Evolutionary conservation across 2,888 invertebrate species (phyloP), one percentile per base, ranked within the genome.

Genomic region (Cheilosia impressa): DNA sequence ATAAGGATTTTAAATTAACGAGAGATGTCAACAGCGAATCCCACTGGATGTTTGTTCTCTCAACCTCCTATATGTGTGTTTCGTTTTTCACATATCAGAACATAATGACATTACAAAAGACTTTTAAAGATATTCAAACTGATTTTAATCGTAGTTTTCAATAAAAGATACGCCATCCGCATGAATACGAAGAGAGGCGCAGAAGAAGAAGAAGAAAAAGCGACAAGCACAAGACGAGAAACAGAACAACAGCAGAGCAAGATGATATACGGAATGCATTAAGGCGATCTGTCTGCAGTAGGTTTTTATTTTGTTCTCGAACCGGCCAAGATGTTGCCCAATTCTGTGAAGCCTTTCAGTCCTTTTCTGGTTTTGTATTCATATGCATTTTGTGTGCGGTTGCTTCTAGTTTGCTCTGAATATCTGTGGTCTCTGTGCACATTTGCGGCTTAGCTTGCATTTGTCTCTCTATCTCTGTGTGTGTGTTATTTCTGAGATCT

Each of bases 1-100:
- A 91, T 91, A 91, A 90, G 91, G 91, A 91, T 24, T 91, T 91
- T 91, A 91, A 91, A 91, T 91, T 91, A 91, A 91, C 91, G 91
- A 91, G 91, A 91, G 91, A 91, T 91, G 91, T 91, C 91, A 91
- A 91, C 90, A 90, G 90, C 90, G 91, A 90, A 91, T 78, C 79
- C 79, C 52, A 58, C 34, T 76, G 53, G 13, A 17, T 66, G 43
- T 15, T 22, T 76, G 57, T 45, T 58, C n/a, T 53, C 27, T 50
- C 55, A 17, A 45, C 68, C 34, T 72, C 24, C 17, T 52, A 22
- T 57, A 65, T 89, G 90, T 89, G 89, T 89, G 89, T 90, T 81
- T 68, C 83, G 71, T 73, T 87, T 81, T 79, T 89, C 89, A 89
- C 89, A 91, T 90, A 90, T 90, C 91, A 90, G 91, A 91, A 91